phyloP scores from a whole-genome alignment of 2,888 invertebrate species.

The Amorpha juglandis region DNA sequence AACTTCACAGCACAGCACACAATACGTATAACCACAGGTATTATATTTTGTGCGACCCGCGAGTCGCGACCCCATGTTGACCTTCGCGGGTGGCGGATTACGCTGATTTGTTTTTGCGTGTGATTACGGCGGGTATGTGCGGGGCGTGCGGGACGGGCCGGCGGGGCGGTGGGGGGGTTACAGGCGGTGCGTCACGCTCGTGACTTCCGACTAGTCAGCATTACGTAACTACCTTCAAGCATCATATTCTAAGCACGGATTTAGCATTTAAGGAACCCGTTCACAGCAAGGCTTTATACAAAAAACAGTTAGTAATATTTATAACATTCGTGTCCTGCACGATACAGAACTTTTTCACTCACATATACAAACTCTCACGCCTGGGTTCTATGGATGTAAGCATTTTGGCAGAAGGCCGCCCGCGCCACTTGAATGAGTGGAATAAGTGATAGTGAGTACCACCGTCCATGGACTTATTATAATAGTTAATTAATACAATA shows the following conservation, averaged over 20 bases:
- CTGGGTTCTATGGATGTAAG: too few species aligned
- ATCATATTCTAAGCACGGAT: not conserved
- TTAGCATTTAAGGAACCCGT: not conserved
- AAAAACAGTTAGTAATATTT: not conserved
- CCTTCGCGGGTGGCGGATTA: not conserved
- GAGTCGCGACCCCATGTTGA: not conserved
- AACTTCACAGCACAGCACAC: too few species aligned
- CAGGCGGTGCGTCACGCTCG: slow-evolving; percentile 14
- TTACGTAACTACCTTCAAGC: slow-evolving; percentile 5
- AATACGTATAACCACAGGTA: too few species aligned
- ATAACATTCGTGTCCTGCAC: too few species aligned
- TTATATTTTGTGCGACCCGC: too few species aligned
- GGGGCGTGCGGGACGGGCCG: not conserved
- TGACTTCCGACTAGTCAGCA: slow-evolving; percentile 23
- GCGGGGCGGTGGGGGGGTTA: not conserved
- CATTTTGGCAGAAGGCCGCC: too few species aligned
- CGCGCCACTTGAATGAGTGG: too few species aligned
- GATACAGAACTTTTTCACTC: not conserved
- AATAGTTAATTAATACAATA: too few species aligned
- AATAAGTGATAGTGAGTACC: too few species aligned
- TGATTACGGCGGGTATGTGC: not conserved
- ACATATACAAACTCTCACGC: not conserved
- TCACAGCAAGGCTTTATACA: not conserved
- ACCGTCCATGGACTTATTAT: too few species aligned
- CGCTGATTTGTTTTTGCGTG: slow-evolving; percentile 11